Evolutionary conservation across 2,888 invertebrate species (phyloP).

Genomic region (Stegophylla sp.): DNA sequence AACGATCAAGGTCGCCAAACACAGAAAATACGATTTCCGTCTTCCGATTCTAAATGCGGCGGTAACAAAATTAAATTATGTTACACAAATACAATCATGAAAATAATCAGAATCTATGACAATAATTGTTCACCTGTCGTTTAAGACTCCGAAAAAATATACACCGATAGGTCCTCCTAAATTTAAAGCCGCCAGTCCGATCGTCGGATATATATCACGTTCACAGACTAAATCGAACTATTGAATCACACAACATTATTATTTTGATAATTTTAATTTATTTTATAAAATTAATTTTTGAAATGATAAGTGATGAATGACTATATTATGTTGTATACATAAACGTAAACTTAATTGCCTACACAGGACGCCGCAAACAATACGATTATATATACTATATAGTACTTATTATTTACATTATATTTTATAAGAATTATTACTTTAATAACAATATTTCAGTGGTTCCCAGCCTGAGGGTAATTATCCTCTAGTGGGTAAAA

Average conservation of each 20-base stretch:
- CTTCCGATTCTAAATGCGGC: slow-evolving; percentile 74
- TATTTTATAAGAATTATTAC: too few relatives aligned
- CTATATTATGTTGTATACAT: too few relatives aligned
- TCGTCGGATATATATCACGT: slow-evolving; percentile 83
- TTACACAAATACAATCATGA: too few relatives aligned
- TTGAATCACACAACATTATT: background rate
- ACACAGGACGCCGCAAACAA: too few relatives aligned
- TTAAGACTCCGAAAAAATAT: slow-evolving; percentile 83
- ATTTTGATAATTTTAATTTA: background rate
- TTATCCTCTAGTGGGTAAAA: too few relatives aligned
- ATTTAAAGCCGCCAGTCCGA: slow-evolving; percentile 84
- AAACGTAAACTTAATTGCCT: too few relatives aligned
- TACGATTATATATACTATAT: too few relatives aligned
- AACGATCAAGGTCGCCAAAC: slow-evolving; percentile 79
- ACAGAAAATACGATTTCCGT: slow-evolving; percentile 83
- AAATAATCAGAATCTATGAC: background rate
- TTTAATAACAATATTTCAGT: too few relatives aligned
- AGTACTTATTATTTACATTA: too few relatives aligned
- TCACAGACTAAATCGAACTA: slow-evolving; percentile 92
- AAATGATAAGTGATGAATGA: too few relatives aligned
- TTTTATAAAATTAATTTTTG: too few relatives aligned
- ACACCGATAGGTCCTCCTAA: slow-evolving; percentile 89
- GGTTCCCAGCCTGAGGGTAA: too few relatives aligned
- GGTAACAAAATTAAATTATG: background rate
- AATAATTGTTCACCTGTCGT: slow-evolving; percentile 73